Evolutionary conservation across 1,140 invertebrate species (phyloP).

Genomic region (Neodiprion pinetum): DNA sequence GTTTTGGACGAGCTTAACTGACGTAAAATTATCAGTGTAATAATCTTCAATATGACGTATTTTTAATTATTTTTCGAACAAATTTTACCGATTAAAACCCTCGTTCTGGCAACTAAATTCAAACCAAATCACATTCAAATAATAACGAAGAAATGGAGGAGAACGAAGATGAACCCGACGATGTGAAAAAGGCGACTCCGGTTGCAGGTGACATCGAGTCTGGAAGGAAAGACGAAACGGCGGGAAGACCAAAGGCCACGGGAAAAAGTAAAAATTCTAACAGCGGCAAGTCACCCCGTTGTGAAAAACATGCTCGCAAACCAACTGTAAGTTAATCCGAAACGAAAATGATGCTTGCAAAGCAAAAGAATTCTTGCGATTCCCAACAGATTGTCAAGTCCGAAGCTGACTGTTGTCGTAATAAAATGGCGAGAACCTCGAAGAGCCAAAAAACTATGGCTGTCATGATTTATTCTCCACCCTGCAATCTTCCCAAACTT

Average conservation of each 20-base stretch:
- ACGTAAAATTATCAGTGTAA: no score
- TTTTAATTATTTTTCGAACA: no score
- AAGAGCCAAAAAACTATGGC: slow-evolving; percentile 29
- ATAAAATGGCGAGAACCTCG: background rate
- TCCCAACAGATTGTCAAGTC: background rate
- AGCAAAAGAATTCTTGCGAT: background rate
- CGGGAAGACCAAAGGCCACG: background rate
- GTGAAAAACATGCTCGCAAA: background rate
- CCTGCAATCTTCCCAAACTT: slow-evolving; percentile 36
- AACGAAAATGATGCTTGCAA: no score
- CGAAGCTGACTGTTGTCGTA: background rate
- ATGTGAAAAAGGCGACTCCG: slow-evolving; percentile 38
- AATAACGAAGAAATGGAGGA: slow-evolving; percentile 35
- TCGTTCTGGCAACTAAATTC: no score
- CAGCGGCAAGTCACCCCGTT: background rate
- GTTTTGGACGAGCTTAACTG: no score
- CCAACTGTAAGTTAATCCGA: no score
- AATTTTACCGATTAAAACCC: no score
- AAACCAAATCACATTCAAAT: no score
- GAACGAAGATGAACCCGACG: slow-evolving; percentile 41
- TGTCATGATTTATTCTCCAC: slow-evolving; percentile 36
- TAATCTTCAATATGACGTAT: no score
- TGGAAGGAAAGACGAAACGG: slow-evolving; percentile 23
- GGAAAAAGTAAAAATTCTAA: background rate
- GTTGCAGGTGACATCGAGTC: slow-evolving; percentile 41